Conservation (phyloP, 2,113 vertebrate genomes). For the Zosterops lateralis region DNA sequence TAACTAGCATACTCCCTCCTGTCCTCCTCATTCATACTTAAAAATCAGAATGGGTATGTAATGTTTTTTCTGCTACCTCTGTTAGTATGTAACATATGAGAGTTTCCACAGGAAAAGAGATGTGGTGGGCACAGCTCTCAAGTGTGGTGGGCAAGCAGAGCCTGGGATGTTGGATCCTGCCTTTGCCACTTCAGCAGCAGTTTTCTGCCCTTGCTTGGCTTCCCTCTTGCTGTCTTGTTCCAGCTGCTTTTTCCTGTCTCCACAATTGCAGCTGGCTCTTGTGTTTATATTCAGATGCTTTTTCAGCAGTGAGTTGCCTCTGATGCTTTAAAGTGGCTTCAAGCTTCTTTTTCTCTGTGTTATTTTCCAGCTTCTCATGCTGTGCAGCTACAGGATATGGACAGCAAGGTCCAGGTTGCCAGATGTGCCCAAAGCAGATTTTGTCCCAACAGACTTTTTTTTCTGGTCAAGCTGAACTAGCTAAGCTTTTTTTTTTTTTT, state of each 20-base stretch:
- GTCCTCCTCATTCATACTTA: not conserved
- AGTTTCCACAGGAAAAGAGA: not conserved
- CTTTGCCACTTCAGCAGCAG: not conserved
- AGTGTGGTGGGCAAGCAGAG: not conserved
- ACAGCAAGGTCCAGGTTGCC: not conserved
- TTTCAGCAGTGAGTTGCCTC: not conserved
- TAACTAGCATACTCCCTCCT: not conserved
- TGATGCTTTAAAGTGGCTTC: not conserved
- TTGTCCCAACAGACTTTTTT: not conserved
- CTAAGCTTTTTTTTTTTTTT: not conserved
- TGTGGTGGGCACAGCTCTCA: not conserved
- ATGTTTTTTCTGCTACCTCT: not conserved
- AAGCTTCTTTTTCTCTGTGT: not conserved
- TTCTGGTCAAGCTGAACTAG: not conserved
- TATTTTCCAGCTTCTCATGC: not conserved
- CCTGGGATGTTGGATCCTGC: not conserved
- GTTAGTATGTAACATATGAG: fast-evolving
- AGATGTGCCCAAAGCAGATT: not conserved
- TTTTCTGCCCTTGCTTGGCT: not conserved
- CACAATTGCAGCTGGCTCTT: not conserved
- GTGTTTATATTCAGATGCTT: not conserved
- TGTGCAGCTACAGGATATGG: not conserved
- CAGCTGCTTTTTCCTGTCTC: not conserved
- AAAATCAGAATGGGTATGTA: not conserved
- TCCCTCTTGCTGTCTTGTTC: not conserved